phyloP scores from a whole-genome alignment of 2,888 invertebrate species.

The Amblyteles armatorius region DNA sequence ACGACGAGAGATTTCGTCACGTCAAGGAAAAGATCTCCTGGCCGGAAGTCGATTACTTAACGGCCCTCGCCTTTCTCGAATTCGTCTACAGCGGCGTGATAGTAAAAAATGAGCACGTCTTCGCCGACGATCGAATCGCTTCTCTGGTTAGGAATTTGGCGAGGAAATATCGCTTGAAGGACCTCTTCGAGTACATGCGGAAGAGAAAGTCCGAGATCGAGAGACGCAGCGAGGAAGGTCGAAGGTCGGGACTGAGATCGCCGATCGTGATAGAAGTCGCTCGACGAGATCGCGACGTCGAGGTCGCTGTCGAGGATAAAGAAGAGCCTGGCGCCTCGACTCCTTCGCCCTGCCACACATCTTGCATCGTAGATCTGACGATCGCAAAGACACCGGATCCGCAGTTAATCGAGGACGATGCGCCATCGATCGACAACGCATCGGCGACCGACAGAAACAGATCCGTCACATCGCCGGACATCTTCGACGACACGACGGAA shows the following conservation, averaged over 20 bases:
- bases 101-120: constrained; percentile 70
- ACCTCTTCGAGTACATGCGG: constrained; percentile 77
- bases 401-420: not conserved
- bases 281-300: not conserved
- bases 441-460: constrained; percentile 26
- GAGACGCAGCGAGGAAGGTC: constrained; percentile 3
- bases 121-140: constrained; percentile 68
- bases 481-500: constrained; percentile 56
- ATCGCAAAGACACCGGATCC: constrained; percentile 6
- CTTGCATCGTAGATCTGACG: not conserved
- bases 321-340: not conserved
- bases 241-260: not conserved
- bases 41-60: constrained; percentile 73
- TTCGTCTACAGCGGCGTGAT: constrained; percentile 83
- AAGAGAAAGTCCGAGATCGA: constrained; percentile 52
- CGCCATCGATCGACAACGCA: not conserved
- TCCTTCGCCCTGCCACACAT: not conserved
- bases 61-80: constrained; percentile 82
- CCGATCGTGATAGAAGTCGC: constrained; percentile 11
- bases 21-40: constrained; percentile 78
- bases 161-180: constrained; percentile 77
- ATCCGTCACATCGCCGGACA: constrained; percentile 74
- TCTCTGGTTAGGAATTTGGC: constrained; percentile 75
- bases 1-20: constrained; percentile 68
- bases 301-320: not conserved